These are phyloP conservation scores for Bufotes viridis DNA, from an alignment of 2,797 vertebrate species.

Conservation along the genomic window DNA sequence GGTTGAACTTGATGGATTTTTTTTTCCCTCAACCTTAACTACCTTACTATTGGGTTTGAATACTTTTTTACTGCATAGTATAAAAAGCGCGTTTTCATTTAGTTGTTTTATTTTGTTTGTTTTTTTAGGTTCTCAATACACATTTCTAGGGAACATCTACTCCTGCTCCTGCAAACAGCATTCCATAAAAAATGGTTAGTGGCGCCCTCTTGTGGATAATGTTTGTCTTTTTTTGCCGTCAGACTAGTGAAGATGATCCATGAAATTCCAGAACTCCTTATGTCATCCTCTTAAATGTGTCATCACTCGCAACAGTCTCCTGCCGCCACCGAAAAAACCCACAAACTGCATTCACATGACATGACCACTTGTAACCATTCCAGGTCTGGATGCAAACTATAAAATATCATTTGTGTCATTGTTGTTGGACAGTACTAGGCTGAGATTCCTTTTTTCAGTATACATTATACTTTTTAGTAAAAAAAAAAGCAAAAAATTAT, in stretches of 20 bases:
- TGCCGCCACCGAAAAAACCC: not conserved
- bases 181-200: not conserved
- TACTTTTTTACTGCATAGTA: not conserved
- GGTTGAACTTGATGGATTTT: not conserved
- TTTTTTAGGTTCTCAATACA: not conserved
- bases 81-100: not conserved
- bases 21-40: not conserved
- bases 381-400: not conserved
- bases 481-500: not conserved
- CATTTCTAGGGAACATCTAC: not conserved
- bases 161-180: not conserved
- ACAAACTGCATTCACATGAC: not conserved
- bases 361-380: not conserved
- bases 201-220: constrained; percentile 17
- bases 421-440: not conserved
- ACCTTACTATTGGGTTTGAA: not conserved
- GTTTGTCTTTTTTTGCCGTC: not conserved
- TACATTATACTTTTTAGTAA: not conserved
- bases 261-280: not conserved
- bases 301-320: constrained; percentile 14
- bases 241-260: not conserved
- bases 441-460: not conserved
- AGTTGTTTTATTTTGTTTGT: too few species aligned
- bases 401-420: not conserved
- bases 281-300: constrained; percentile 29